Evolutionary conservation across 2,888 invertebrate species (phyloP).

Genomic region (Tipula lateralis): DNA sequence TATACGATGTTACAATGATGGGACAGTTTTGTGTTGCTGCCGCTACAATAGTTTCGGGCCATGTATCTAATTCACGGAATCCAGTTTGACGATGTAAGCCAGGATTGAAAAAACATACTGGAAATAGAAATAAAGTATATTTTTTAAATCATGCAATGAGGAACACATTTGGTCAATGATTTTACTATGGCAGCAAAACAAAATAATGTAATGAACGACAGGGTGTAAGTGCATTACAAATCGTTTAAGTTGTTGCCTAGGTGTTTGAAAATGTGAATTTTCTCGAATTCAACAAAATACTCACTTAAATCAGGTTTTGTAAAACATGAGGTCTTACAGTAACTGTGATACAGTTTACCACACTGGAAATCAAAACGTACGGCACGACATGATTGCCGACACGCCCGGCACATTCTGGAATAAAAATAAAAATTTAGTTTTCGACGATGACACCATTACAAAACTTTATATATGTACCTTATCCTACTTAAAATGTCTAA

Average conservation of each 20-base stretch:
- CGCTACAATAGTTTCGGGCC: constrained; percentile 60
- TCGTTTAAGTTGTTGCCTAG: too few relatives aligned
- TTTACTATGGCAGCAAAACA: too few relatives aligned
- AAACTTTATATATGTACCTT: constrained; percentile 48
- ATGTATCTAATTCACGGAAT: constrained; percentile 59
- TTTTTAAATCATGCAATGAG: too few relatives aligned
- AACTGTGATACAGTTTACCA: constrained; percentile 54
- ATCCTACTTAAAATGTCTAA: constrained; percentile 55
- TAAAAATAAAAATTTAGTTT: constrained; percentile 37
- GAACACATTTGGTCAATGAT: too few relatives aligned
- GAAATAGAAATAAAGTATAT: constrained; percentile 37
- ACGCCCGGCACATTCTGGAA: constrained; percentile 52
- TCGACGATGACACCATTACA: too few relatives aligned
- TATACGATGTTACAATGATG: constrained; percentile 62
- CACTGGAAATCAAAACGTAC: constrained; percentile 55
- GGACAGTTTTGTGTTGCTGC: constrained; percentile 56
- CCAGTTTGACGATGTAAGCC: constrained; percentile 64
- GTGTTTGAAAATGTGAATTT: too few relatives aligned
- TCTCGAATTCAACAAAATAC: constrained; percentile 31
- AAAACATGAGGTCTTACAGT: constrained; percentile 50
- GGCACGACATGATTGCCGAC: constrained; percentile 51
- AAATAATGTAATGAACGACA: too few relatives aligned
- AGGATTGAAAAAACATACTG: constrained; percentile 68
- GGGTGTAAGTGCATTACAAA: too few relatives aligned
- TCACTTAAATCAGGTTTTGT: constrained; percentile 56